Evolutionary conservation across 2,888 invertebrate genomes (phyloP).

Genomic region (Callosobruchus maculatus): DNA sequence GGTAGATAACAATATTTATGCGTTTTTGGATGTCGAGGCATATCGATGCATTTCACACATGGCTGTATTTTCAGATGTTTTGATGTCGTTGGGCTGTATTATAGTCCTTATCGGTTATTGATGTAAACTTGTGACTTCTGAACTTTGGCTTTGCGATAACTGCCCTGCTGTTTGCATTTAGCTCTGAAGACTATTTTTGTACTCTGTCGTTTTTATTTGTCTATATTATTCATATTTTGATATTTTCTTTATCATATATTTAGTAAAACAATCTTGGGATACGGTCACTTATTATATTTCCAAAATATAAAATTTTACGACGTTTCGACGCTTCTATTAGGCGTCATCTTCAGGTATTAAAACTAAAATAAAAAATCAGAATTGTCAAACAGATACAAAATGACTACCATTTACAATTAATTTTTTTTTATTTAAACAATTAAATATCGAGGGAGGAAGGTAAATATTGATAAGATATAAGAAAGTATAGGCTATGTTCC

Average conservation of each 20-base stretch:
- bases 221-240: background rate
- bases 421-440: too few relatives aligned
- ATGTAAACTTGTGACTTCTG: conserved; percentile 36
- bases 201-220: background rate
- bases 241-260: background rate
- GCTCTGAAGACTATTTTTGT: background rate
- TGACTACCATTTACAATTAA: too few relatives aligned
- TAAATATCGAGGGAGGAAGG: too few relatives aligned
- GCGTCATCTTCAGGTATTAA: too few relatives aligned
- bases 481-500: too few relatives aligned
- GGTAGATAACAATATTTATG: background rate
- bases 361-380: too few relatives aligned
- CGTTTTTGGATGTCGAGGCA: background rate
- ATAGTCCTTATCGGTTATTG: conserved; percentile 20
- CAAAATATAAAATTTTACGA: too few relatives aligned
- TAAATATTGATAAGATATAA: too few relatives aligned
- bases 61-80: background rate
- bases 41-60: background rate
- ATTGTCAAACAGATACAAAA: too few relatives aligned
- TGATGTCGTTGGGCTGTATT: background rate
- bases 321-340: too few relatives aligned
- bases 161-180: background rate
- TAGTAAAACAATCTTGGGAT: too few relatives aligned
- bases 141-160: conserved; percentile 31
- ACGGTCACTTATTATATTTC: too few relatives aligned